Conservation (phyloP, 2,113 vertebrate species). For the Hiodon alosoides region DNA sequence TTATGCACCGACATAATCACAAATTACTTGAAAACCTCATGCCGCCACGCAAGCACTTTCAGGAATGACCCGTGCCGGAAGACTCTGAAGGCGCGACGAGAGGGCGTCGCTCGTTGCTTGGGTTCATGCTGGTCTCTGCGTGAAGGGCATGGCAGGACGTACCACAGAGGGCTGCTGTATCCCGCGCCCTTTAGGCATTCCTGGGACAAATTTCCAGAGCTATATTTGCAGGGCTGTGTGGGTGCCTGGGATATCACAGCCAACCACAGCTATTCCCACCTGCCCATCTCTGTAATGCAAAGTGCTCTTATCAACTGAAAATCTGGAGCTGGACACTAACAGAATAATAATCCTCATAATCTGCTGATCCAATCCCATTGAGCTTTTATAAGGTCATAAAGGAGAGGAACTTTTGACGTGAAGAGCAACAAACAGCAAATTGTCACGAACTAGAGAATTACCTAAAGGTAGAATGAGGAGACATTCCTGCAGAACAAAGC, state of each 20-base stretch:
- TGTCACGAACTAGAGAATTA: not conserved
- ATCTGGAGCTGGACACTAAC: not conserved
- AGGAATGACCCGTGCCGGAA: no score
- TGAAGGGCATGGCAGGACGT: no score
- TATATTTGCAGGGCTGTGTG: conserved; percentile 32
- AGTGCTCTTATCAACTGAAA: conserved; percentile 32
- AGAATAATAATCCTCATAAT: not conserved
- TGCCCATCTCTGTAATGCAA: conserved; percentile 47
- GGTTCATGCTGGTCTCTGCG: no score
- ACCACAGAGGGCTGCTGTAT: not conserved
- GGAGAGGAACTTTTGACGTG: not conserved
- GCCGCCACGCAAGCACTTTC: no score
- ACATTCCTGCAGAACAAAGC: not conserved
- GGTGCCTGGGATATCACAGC: conserved; percentile 7
- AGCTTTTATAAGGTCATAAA: not conserved
- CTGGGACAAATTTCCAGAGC: conserved; percentile 13
- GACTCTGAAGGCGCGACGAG: no score
- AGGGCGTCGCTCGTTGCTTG: no score
- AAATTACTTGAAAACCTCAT: no score
- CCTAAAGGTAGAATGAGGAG: not conserved
- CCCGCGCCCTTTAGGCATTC: conserved; percentile 21
- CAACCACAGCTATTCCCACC: conserved; percentile 40
- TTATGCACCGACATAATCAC: no score
- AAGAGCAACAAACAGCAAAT: not conserved
- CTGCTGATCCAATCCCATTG: not conserved